Evolutionary conservation across 2,888 invertebrate species (phyloP), one percentile per base, ranked within the genome.

Genomic region (Cephus pulcher): DNA sequence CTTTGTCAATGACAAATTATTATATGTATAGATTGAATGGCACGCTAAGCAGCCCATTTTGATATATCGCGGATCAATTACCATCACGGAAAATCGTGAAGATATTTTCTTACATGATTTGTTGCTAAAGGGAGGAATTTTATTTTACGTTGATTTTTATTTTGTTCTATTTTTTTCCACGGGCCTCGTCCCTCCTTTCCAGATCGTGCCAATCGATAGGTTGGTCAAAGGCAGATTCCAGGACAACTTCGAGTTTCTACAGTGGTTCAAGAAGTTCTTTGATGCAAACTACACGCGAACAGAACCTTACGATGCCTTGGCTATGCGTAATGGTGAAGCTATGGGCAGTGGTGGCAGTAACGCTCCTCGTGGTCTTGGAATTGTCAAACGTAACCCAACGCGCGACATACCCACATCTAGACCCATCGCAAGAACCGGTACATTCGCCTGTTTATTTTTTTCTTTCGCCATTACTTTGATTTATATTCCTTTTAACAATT

Each of bases 261-360:
- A 99, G 94, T 99, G 99, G 99, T 99, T 99, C 95, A 99, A 99
- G 95, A 98, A 98, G 93, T 99, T 99, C 94, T 99, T 98, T 93
- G 99, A 99, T 93, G 98, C 98, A 89, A 99, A 99, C 94, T 98
- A 98, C 94, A 96, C 96, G 92, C 98, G 98, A 91, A 94, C 95
- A 90, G 97, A 98, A 84, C 86, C 86, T 75, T 99, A 99, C 93
- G 97, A 98, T 93, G 96, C 99, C 79, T 92, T 97, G 89, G 95
- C 94, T 84, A 96, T 96, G 90, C 95, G 99, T 87, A 96, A 96
- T 89, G 97, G 97, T 87, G 96, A 97, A 90, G 94, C 95, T 78
- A 95, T 98, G 95, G 97, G 97, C 86, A 95, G 95, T 90, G 96
- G 96, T 86, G 95, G 95, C 83, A 92, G 93, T 81, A 93, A 93